A percentile compares a stretch with the other conserved stretches of the same genome.
Conservation (phyloP, 2,888 invertebrate species). For the Epiblema foenella region DNA sequence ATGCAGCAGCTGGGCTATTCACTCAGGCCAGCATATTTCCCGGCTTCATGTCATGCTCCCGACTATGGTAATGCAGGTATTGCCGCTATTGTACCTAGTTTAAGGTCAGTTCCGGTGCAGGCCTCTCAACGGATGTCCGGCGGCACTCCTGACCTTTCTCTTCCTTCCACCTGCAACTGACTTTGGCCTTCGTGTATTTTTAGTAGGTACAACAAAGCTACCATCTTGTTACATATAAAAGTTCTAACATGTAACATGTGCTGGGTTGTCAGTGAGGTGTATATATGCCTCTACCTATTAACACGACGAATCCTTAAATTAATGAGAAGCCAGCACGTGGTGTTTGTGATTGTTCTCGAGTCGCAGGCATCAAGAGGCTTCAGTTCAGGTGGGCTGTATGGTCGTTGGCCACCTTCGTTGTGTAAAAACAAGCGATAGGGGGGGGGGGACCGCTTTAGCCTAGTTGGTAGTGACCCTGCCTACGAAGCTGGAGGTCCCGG, state of each 20-base stretch:
- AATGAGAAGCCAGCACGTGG: too few relatives aligned
- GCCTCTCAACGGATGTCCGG: conserved; percentile 48
- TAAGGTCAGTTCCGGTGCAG: conserved; percentile 39
- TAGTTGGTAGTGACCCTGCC: too few relatives aligned
- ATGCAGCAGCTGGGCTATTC: conserved; percentile 3
- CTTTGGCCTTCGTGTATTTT: conserved; percentile 35
- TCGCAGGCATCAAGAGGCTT: too few relatives aligned
- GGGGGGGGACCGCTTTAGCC: too few relatives aligned
- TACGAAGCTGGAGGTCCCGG: too few relatives aligned
- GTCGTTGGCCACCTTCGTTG: too few relatives aligned
- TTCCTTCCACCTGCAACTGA: conserved; percentile 44
- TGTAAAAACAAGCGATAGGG: too few relatives aligned
- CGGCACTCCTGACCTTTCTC: conserved; percentile 44
- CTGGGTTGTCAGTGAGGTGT: too few relatives aligned
- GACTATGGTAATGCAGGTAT: conserved; percentile 23
- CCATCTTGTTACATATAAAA: not conserved
- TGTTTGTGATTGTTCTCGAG: too few relatives aligned
- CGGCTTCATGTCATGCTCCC: conserved; percentile 18
- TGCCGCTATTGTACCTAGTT: conserved; percentile 15
- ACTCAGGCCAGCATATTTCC: conserved; percentile 4
- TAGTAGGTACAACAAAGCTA: not conserved
- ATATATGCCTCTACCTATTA: too few relatives aligned
- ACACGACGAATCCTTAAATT: too few relatives aligned
- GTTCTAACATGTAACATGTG: not conserved
- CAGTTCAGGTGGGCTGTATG: too few relatives aligned